Base-by-base conservation (phyloP, 2,888 invertebrate species). In the Cinara cedri region DNA sequence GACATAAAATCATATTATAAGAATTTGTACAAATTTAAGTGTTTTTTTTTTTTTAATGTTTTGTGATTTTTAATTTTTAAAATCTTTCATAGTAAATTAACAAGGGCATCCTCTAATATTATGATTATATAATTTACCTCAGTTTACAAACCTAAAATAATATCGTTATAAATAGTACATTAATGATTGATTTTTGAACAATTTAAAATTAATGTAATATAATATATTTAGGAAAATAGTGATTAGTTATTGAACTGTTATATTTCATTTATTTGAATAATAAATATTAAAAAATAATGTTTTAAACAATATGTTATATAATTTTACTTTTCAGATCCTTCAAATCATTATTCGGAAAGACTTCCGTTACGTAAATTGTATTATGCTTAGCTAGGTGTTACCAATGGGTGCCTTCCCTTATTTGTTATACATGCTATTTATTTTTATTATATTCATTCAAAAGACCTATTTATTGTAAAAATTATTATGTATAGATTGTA, bases 241-340 rank as follows among this genome's bases (percentile, higher is more conserved):
- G 11, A 55, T 54, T n/a, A 11, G n/a, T 57, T 13, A 10, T 19
- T 6, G 6, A 6, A 34, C 34, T 70, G 13, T 46, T 10, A 60
- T 11, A 54, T n/a, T 24, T 16, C 1, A 70, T 9, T 11, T 34
- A 34, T 34, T 34, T 34, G 13, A 2, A 49, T 19, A 8, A 68
- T 34, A 16, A 46, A 57, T 60, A 34, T 60, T 26, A 51, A 42
- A 63, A 34, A 19, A 51, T n/a, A n/a, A n/a, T n/a, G n/a, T n/a
- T n/a, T n/a, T 13, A 57, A 46, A 24, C 57, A 26, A 24, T 51
- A 11, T 44, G 54, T 65, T 54, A 65, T 21, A 0, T 9, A 24
- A n/a, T 75, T 75, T 75, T 75, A 42, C 16, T 75, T 75, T 75
- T 75, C 74, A 75, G 74, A 75, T 74, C 16, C 34, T 63, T 74